Conservation (phyloP, 2,888 invertebrate species). For the Rhaphigaster nebulosa region DNA sequence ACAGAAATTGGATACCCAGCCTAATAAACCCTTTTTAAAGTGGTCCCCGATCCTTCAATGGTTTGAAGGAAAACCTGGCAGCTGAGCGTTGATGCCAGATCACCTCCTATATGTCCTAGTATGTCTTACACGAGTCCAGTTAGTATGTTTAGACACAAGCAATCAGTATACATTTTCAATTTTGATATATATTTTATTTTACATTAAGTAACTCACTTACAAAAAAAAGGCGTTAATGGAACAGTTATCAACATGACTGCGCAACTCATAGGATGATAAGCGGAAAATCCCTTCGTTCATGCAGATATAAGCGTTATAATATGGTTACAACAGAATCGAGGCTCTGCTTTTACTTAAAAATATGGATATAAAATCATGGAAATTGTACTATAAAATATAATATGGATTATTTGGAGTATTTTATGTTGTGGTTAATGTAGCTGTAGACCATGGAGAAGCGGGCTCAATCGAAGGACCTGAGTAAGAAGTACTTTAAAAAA, state of each 20-base stretch:
- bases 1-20: too few relatives aligned
- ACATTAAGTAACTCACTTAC: neutral
- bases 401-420: neutral
- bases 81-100: too few relatives aligned
- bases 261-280: neutral
- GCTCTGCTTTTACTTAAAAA: neutral
- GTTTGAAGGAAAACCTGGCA: too few relatives aligned
- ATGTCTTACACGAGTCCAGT: too few relatives aligned
- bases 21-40: too few relatives aligned
- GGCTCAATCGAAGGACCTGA: neutral
- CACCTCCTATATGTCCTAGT: too few relatives aligned
- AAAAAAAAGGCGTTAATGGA: neutral
- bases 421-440: neutral
- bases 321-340: neutral
- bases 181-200: neutral
- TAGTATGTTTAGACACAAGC: too few relatives aligned
- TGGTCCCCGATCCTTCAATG: too few relatives aligned
- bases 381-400: neutral
- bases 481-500: neutral
- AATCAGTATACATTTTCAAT: neutral
- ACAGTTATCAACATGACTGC: neutral
- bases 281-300: conserved; percentile 5
- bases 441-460: neutral
- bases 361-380: neutral
- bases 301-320: neutral